Conservation (phyloP, 53 echinoderm and acorn worm genomes). For the Arbacia lixula region DNA sequence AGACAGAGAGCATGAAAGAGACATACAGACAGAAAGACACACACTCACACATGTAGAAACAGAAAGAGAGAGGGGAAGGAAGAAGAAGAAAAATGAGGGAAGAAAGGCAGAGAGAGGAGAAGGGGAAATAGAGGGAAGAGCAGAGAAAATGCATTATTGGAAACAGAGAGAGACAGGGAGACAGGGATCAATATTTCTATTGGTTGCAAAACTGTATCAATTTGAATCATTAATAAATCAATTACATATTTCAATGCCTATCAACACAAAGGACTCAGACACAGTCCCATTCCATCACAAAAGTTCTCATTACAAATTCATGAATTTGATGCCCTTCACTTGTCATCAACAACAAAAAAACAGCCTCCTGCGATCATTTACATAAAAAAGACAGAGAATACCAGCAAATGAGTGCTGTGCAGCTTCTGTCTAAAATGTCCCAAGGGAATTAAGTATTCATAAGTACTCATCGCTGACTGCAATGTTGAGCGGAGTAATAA, state of each 20-base stretch:
- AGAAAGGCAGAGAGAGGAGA: background rate
- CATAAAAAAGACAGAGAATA: no score
- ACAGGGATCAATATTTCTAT: background rate
- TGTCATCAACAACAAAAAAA: no score
- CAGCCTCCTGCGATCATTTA: no score
- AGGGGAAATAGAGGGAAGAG: background rate
- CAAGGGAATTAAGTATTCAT: no score
- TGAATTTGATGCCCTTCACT: constrained; percentile 1
- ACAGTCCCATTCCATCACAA: no score
- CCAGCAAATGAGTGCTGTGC: no score
- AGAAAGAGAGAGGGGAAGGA: background rate
- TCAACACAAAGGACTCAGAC: no score
- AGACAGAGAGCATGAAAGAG: background rate
- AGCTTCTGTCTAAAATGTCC: no score
- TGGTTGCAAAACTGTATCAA: background rate
- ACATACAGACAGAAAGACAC: background rate
- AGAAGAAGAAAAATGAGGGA: background rate
- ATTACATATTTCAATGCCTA: background rate
- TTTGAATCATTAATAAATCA: background rate
- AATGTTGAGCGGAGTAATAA: no score
- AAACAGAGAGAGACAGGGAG: background rate
- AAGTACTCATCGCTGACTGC: no score
- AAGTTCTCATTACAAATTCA: constrained; percentile 11
- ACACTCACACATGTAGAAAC: background rate
- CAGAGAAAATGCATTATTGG: background rate